Percentiles rank a stretch among this genome's conserved stretches.
phyloP scores from a whole-genome alignment of 2,113 vertebrate genomes.

The Eublepharis macularius region DNA sequence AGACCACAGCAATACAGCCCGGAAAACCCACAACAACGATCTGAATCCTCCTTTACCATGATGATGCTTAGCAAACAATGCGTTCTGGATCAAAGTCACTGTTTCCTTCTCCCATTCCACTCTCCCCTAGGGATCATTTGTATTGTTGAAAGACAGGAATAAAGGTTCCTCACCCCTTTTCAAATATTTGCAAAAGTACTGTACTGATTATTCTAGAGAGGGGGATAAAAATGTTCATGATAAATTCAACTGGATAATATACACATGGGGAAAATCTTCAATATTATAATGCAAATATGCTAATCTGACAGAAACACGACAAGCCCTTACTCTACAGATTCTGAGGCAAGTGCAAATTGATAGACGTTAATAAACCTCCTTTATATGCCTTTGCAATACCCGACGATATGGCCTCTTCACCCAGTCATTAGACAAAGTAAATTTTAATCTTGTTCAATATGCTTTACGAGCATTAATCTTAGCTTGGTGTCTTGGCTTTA shows the following conservation, averaged over 20 bases:
- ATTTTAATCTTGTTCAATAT: constrained; percentile 55
- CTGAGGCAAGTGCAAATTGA: constrained; percentile 49
- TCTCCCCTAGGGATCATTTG: too few species aligned
- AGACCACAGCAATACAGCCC: too few species aligned
- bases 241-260: background rate
- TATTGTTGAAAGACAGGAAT: too few species aligned
- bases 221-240: constrained; percentile 1
- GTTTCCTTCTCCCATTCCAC: too few species aligned
- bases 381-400: constrained; percentile 34
- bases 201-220: too few species aligned
- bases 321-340: constrained; percentile 50
- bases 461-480: constrained; percentile 63
- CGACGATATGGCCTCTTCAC: constrained; percentile 52
- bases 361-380: constrained; percentile 25
- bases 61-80: too few species aligned
- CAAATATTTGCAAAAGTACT: too few species aligned
- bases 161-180: too few species aligned
- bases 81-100: too few species aligned
- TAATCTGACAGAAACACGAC: constrained; percentile 49
- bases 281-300: constrained; percentile 13
- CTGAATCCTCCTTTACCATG: too few species aligned
- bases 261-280: constrained; percentile 13
- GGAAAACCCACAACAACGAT: too few species aligned
- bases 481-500: constrained; percentile 57
- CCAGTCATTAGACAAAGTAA: constrained; percentile 61